Percentiles rank a stretch among this genome's conserved stretches.
These are phyloP conservation scores for Operophtera brumata DNA, from an alignment of 2,888 invertebrate species.

Conservation along the genomic window DNA sequence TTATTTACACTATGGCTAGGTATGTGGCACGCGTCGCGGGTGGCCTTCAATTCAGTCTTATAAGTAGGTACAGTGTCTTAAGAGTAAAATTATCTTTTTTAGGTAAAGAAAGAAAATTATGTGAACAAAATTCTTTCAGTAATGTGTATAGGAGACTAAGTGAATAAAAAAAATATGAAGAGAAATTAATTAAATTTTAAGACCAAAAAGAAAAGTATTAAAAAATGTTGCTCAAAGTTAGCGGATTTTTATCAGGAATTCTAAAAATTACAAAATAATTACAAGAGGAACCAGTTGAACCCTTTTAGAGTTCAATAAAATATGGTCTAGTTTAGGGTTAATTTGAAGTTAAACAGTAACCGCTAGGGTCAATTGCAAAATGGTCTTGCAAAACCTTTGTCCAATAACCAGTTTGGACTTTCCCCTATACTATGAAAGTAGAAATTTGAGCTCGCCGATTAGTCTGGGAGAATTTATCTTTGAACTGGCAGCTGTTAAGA, in stretches of 20 bases:
- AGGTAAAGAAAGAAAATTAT: background rate
- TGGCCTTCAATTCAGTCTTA: conserved; percentile 70
- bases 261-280: background rate
- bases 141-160: background rate
- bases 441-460: background rate
- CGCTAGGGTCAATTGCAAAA: background rate
- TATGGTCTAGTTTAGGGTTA: conserved; percentile 1
- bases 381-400: background rate
- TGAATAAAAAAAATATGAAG: background rate
- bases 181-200: background rate
- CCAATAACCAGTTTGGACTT: background rate
- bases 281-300: background rate
- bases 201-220: no score
- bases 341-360: background rate
- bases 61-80: conserved; percentile 36
- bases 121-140: no score
- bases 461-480: background rate
- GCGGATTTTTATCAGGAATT: no score
- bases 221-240: no score
- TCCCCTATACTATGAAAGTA: background rate
- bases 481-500: background rate
- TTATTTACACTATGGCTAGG: conserved; percentile 58
- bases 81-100: background rate
- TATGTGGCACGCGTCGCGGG: conserved; percentile 55
- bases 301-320: conserved; percentile 10